Evolutionary conservation across 2,888 invertebrate genomes (phyloP).

Genomic region (Agrotis ipsilon): DNA sequence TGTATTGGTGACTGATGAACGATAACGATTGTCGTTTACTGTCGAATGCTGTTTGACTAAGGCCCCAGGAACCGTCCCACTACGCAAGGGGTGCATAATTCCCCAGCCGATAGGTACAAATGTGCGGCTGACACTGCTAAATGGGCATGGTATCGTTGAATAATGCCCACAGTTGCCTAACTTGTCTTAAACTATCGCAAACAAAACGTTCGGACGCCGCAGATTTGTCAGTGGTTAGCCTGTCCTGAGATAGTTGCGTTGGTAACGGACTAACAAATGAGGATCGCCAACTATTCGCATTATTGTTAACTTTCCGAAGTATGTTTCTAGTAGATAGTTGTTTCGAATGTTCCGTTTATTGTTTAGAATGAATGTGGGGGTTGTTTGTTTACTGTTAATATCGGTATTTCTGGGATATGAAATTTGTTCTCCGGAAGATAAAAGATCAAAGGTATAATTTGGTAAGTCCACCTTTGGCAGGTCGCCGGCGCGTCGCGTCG

Average conservation of each 20-base stretch:
- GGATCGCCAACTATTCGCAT: conserved; percentile 76
- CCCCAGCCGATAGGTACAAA: conserved; percentile 82
- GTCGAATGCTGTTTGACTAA: too few relatives aligned
- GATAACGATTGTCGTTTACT: too few relatives aligned
- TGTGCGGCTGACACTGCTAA: conserved; percentile 89
- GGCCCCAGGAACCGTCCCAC: conserved; percentile 22
- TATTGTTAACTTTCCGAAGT: conserved; percentile 57
- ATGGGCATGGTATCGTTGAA: conserved; percentile 84
- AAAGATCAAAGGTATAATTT: neutral
- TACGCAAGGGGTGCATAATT: conserved; percentile 63
- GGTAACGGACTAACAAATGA: conserved; percentile 72
- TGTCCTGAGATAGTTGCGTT: conserved; percentile 71
- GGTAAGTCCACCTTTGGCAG: too few relatives aligned
- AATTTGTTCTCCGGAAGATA: neutral
- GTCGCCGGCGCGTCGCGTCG: too few relatives aligned
- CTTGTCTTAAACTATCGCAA: conserved; percentile 87
- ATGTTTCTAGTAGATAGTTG: conserved; percentile 52
- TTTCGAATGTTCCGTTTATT: conserved; percentile 54
- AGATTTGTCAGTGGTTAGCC: conserved; percentile 82
- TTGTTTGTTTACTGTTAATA: conserved; percentile 34
- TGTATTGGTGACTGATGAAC: too few relatives aligned
- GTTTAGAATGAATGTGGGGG: conserved; percentile 39
- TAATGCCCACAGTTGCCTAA: conserved; percentile 83
- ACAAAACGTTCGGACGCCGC: conserved; percentile 81
- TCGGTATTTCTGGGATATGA: neutral